These are phyloP conservation scores for Epirrita christyi DNA, from an alignment of 2,888 invertebrate species.

Conservation along the genomic window DNA sequence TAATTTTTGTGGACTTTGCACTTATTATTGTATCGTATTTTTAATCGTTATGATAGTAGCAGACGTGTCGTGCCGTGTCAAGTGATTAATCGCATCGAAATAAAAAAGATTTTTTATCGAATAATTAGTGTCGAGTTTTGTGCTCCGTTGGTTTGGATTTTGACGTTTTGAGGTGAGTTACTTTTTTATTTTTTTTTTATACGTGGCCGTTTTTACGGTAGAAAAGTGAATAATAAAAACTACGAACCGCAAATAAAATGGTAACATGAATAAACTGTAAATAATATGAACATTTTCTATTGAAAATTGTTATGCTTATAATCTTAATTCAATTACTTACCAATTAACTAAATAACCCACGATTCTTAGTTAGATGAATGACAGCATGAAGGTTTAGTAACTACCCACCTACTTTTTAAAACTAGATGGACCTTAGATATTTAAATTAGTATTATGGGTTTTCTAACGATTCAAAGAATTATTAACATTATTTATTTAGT, in stretches of 20 bases:
- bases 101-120: slow-evolving; percentile 55
- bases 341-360: too few species aligned
- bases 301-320: too few species aligned
- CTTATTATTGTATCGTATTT: slow-evolving; percentile 40
- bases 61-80: slow-evolving; percentile 67
- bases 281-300: too few species aligned
- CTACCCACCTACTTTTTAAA: too few species aligned
- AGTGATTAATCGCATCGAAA: slow-evolving; percentile 64
- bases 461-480: too few species aligned
- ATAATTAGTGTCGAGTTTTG: slow-evolving; percentile 51
- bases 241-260: neutral
- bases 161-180: slow-evolving; percentile 65
- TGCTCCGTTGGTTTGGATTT: slow-evolving; percentile 66
- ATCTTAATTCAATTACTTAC: too few species aligned
- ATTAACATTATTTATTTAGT: too few species aligned
- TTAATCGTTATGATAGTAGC: slow-evolving; percentile 63
- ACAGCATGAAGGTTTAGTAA: too few species aligned
- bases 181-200: neutral
- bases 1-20: neutral
- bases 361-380: too few species aligned
- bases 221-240: neutral
- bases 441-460: too few species aligned
- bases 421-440: too few species aligned
- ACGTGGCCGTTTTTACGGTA: too few species aligned
- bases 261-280: neutral